A percentile compares a stretch with the other conserved stretches of the same genome.
Evolutionary conservation across 2,888 invertebrate genomes (phyloP).

Genomic region (Synanthedon formicaeformis): DNA sequence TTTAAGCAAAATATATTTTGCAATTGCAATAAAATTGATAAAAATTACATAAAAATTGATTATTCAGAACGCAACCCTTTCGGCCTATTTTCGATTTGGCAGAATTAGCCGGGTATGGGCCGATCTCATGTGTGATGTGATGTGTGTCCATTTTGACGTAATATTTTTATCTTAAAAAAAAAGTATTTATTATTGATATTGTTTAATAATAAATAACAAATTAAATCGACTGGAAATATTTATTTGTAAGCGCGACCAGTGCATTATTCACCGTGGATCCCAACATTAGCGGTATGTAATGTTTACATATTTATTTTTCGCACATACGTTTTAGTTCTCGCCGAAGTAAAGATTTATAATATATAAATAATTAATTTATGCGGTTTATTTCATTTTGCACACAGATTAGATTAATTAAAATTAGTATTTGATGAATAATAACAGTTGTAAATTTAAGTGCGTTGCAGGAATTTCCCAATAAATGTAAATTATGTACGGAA

Average conservation of each 20-base stretch:
- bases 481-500: no score
- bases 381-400: no score
- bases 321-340: no score
- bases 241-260: slow-evolving; percentile 1
- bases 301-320: not conserved
- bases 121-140: not conserved
- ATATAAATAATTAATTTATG: no score
- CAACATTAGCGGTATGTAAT: slow-evolving; percentile 37
- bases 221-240: slow-evolving; percentile 6
- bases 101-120: not conserved
- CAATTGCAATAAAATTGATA: not conserved
- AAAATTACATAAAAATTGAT: not conserved
- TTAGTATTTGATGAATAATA: no score
- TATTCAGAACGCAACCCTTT: slow-evolving; percentile 1
- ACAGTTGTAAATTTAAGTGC: no score
- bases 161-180: not conserved
- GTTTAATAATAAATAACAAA: slow-evolving; percentile 8
- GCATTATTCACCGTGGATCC: slow-evolving; percentile 45
- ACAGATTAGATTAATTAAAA: no score
- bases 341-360: no score
- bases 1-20: no score
- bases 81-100: slow-evolving; percentile 4
- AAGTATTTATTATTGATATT: slow-evolving; percentile 5
- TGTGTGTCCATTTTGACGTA: not conserved
- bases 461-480: no score